Evolutionary conservation across 2,888 invertebrate species (phyloP), one percentile per base, ranked within the genome.

Genomic region (Luperina nickerlii): DNA sequence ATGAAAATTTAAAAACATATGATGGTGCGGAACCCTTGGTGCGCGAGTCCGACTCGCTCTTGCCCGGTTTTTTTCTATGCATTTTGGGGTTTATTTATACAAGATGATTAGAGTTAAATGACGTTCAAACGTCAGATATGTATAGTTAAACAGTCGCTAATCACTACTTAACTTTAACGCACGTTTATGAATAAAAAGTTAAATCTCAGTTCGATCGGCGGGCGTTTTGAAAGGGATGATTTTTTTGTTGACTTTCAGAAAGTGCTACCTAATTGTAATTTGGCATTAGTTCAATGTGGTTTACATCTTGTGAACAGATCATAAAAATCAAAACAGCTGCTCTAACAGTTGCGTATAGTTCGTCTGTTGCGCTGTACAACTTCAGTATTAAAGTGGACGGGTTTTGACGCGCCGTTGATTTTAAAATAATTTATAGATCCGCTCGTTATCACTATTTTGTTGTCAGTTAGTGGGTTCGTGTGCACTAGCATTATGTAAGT

Each of bases 371-470:
- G 9, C 4, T 27, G 15, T 60, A 42, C 13, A 62, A 32, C 9
- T 69, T 42, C 51, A 42, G 24, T 54, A 66, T 27, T 68, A n/a
- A 85, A 54, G 15, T 65, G 42, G 67, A 51, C 65, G 20, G 38
- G 60, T 83, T 72, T 72, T 62, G 24, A 62, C 48, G 65, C 65
- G n/a, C 27, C 60, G 68, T 32, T 57, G 38, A 73, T 66, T 76
- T 27, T 18, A 20, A 45, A 82, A 66, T 74, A 63, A 83, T 82
- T 76, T 51, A 82, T 57, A 67, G 66, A 42, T 76, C 69, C 48
- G 32, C 13, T 72, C n/a, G 7, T 57, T 62, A 82, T 82, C 32
- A 48, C 8, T 27, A 62, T 0, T 69, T 51, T 63, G n/a, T 20
- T 65, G 54, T 20, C 27, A 84, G 32, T 69, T 11, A 48, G 11